Conservation (phyloP, 2,797 vertebrate species). For the Cyprinodon diabolis region DNA sequence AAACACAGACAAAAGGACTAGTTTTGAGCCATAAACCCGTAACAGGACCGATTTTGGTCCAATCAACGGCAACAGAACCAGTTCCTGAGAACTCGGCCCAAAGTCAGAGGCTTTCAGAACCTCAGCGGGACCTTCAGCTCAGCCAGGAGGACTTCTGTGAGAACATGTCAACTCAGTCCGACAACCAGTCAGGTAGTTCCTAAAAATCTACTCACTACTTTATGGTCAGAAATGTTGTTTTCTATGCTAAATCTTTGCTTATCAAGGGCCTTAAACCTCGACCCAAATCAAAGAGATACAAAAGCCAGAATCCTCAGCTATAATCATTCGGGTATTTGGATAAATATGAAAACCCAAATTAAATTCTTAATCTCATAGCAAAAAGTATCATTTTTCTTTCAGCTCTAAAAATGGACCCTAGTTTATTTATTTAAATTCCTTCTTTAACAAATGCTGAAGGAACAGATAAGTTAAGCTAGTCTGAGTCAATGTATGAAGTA, state of each 20-base stretch:
- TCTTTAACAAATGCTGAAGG: neutral
- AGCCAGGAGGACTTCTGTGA: constrained; percentile 76
- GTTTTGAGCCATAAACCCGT: neutral
- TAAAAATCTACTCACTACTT: neutral
- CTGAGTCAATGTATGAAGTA: no score
- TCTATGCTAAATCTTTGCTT: neutral
- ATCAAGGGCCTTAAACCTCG: neutral
- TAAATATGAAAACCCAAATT: neutral
- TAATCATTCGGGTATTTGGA: neutral
- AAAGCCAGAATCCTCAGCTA: neutral
- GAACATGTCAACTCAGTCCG: constrained; percentile 75
- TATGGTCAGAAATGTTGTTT: neutral
- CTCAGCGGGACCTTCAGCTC: constrained; percentile 47
- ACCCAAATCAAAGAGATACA: neutral
- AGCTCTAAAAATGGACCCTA: neutral
- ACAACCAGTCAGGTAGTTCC: constrained; percentile 81
- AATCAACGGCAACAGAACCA: neutral
- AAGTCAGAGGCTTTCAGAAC: constrained; percentile 46
- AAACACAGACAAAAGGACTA: neutral
- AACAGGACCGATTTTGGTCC: neutral
- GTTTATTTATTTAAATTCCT: neutral
- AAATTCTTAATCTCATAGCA: neutral
- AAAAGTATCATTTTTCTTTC: neutral
- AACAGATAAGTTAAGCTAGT: neutral
- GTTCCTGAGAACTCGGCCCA: constrained; percentile 44